phyloP scores from a whole-genome alignment of 1,140 invertebrate species.

The Apolygus lucorum region DNA sequence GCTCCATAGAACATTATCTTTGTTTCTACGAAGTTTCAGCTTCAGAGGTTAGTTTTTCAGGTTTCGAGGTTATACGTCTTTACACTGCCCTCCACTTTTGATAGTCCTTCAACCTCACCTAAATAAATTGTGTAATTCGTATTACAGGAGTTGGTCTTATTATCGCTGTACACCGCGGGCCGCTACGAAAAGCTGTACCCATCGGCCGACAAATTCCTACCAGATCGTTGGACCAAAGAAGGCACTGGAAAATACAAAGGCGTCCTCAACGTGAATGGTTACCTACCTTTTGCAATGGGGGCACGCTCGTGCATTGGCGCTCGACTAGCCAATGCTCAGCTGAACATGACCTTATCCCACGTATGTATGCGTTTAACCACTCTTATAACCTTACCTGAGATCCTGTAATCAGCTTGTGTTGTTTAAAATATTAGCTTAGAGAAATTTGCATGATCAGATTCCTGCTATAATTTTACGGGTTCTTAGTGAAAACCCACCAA shows the following conservation, averaged over 20 bases:
- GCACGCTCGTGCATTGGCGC: slow-evolving; percentile 1
- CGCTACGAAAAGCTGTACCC: slow-evolving; percentile 59
- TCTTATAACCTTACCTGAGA: no score
- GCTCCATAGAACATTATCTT: background rate
- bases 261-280: background rate
- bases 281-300: background rate
- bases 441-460: no score
- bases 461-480: no score
- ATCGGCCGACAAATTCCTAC: slow-evolving; percentile 57
- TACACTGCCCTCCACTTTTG: background rate
- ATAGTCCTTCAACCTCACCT: background rate
- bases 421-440: no score
- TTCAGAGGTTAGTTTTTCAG: no score
- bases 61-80: no score
- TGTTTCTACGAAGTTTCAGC: no score
- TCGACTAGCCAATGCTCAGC: background rate
- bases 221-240: slow-evolving; percentile 63
- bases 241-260: background rate
- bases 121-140: background rate
- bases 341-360: slow-evolving; percentile 5
- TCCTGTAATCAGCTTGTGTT: no score
- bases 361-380: no score
- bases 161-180: slow-evolving; percentile 73
- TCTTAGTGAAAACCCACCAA: no score
- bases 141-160: slow-evolving; percentile 60